Base-by-base conservation (phyloP, 1,140 invertebrate species). In the Drosophila arawakana region DNA sequence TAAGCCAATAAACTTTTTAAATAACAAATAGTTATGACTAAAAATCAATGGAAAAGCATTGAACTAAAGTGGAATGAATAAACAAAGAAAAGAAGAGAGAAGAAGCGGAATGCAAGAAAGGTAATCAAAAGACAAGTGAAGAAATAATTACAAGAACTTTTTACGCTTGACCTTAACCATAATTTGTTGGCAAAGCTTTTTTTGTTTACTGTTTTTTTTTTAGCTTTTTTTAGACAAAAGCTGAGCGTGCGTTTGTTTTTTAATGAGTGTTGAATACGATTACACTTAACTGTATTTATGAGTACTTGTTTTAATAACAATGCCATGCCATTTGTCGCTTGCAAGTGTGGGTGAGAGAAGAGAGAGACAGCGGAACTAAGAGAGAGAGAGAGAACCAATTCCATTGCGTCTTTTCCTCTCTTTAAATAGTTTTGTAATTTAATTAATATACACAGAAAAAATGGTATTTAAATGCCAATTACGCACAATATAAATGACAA, bases 81-180 rank as follows among this genome's bases (percentile, higher is more conserved):
- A 3, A 13, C 1, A 13, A 11, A 43, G 4, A 13, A 13, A 1
- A 11, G 41, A 43, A 13, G n/a, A 43, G 6, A 13, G 41, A 41
- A 11, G 39, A 41, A 13, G 50, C 21, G 30, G 4, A 50, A n/a
- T 50, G 46, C 35, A 55, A 67, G 41, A 69, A 63, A 46, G 52
- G 34, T 44, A 72, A 66, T 59, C 41, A 65, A 60, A 75, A 75
- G 35, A 30, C 69, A 66, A 66, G 15, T 9, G 60, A 71, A 73
- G 81, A 73, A 88, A 80, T 80, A 84, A 83, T 89, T 89, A 89
- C 83, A 88, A 88, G 83, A 88, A 88, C 83, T 89, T 89, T 89
- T 88, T 88, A 88, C 83, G 71, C 71, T 43, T 77, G 84, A 88
- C 83, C 83, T 88, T 89, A 84, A 63, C 74, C 80, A 88, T 78